Conservation (phyloP, 2,113 vertebrate genomes). For the Pseudorectes ferrugineus region DNA sequence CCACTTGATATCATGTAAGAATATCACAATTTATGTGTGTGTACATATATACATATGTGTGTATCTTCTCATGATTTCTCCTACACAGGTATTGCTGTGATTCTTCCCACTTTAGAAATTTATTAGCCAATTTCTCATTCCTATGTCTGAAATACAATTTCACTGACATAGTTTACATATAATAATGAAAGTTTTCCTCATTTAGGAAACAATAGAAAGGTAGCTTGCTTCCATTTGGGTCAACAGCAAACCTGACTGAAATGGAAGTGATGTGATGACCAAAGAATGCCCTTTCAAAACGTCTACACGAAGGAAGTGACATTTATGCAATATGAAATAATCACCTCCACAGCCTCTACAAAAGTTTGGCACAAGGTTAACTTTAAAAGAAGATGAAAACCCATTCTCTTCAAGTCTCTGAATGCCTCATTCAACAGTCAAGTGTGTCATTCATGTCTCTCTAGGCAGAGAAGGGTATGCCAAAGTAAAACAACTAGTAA, state of each 20-base stretch:
- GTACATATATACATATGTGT: accelerated
- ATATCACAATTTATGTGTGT: background rate
- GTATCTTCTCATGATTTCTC: background rate
- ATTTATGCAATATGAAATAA: background rate
- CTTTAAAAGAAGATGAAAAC: slow-evolving; percentile 4
- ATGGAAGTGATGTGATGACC: background rate
- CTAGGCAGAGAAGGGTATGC: background rate
- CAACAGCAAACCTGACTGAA: background rate
- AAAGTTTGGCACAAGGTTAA: background rate
- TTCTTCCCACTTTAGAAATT: background rate
- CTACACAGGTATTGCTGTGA: background rate
- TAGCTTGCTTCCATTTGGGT: background rate
- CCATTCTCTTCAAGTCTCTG: background rate
- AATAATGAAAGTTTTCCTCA: background rate
- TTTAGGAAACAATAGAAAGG: background rate
- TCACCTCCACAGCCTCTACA: background rate
- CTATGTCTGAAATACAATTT: background rate
- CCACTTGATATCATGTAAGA: background rate
- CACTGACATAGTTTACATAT: background rate
- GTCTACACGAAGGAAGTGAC: background rate
- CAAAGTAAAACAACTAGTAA: slow-evolving; percentile 26
- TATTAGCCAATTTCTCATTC: background rate
- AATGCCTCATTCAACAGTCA: slow-evolving; percentile 4
- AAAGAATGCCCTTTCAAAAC: background rate
- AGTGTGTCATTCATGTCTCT: background rate